Evolutionary conservation across 1,140 invertebrate species (phyloP).

Genomic region (Camponotus vicinus): DNA sequence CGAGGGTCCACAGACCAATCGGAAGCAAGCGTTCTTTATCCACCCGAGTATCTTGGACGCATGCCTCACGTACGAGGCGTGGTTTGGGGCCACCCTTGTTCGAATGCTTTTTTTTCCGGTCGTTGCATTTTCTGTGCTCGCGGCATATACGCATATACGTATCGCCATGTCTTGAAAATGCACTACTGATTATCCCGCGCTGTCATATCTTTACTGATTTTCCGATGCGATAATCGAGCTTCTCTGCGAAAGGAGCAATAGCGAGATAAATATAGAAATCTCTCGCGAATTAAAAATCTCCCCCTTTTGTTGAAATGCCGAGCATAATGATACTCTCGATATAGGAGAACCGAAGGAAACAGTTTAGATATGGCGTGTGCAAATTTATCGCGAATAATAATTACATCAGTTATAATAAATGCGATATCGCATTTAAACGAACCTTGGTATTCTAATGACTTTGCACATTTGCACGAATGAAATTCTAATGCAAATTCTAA

Average conservation of each 20-base stretch:
- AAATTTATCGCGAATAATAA: slow-evolving; percentile 11
- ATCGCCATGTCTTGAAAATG: slow-evolving; percentile 61
- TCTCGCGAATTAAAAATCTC: background rate
- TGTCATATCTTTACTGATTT: background rate
- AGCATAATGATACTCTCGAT: background rate
- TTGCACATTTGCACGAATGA: slow-evolving; percentile 13
- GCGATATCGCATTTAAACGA: background rate
- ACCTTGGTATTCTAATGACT: slow-evolving; percentile 6
- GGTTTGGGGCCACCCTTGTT: slow-evolving; percentile 79
- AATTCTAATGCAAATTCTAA: slow-evolving; percentile 19
- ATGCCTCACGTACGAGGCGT: slow-evolving; percentile 83
- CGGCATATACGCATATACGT: slow-evolving; percentile 9
- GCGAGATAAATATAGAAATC: background rate
- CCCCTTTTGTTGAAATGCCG: background rate
- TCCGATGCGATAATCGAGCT: background rate
- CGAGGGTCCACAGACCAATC: slow-evolving; percentile 82
- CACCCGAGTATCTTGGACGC: slow-evolving; percentile 81
- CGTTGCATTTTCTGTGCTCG: slow-evolving; percentile 74
- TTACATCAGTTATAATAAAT: background rate
- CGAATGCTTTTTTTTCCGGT: slow-evolving; percentile 68
- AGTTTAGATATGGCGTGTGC: background rate
- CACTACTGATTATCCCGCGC: background rate
- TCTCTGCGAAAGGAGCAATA: background rate
- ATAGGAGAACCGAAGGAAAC: too few species aligned
- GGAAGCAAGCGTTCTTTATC: slow-evolving; percentile 85